Base-by-base conservation (phyloP, 2,888 invertebrate species). In the Idaea straminata region DNA sequence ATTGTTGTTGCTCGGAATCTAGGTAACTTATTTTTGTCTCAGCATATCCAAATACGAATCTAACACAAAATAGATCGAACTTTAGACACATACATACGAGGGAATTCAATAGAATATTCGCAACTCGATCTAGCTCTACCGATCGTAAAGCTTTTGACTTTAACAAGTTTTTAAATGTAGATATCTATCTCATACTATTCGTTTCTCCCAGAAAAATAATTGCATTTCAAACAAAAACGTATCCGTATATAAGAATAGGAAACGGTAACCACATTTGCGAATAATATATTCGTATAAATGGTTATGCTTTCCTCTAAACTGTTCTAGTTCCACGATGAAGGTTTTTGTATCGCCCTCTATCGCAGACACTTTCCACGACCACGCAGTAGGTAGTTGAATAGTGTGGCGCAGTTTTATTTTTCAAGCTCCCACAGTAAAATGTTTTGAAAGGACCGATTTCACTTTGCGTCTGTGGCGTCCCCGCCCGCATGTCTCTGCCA, bases 381-480 rank as follows among this genome's bases (percentile, higher is more conserved):
- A 72, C 76, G 80, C 78, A 74, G 77, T 76, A 81, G 80, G 80
- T 85, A 82, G 74, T 83, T 85, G 85, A 87, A 87, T 85, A 84
- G 85, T 85, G 82, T 82, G 82, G 79, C 72, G 76, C 67, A 81
- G 86, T 85, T 88, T 89, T 90, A 87, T 88, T 89, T 89, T 88
- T 80, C 84, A 83, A 85, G 85, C 85, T 79, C 80, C 77, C 83
- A 75, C 84, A 83, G 88, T 85, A 86, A 89, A 92, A 91, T 90
- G 89, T 91, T 91, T 91, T 91, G 91, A 91, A 91, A 89, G 92
- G 89, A 89, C 88, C 89, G 91, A 89, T 91, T 91, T 89, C 88
- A 88, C 90, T 88, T 87, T 87, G 82, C 89, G 83, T 83, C 83
- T 80, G 79, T 75, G 70, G 72, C 76, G 74, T 77, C 77, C 79